A percentile compares a stretch with the other conserved stretches of the same genome.
These are phyloP conservation scores for Sarcophaga caerulescens DNA, from an alignment of 2,888 invertebrate species.

Conservation along the genomic window DNA sequence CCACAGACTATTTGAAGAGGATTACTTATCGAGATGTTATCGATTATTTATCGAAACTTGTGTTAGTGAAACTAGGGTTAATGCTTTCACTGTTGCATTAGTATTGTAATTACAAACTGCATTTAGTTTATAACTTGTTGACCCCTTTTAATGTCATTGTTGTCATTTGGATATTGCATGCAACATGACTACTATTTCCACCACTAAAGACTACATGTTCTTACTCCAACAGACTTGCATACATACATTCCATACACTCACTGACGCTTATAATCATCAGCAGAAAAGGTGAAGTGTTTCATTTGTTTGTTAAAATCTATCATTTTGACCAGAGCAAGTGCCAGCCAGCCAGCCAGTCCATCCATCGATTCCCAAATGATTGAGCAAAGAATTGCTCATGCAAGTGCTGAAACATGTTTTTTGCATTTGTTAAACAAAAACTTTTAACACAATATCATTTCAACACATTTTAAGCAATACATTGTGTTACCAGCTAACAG, in stretches of 20 bases:
- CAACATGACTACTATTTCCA: not conserved
- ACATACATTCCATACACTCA: not conserved
- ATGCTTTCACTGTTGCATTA: too few species aligned
- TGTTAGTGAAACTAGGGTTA: too few species aligned
- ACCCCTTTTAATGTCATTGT: too few species aligned
- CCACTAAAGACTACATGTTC: not conserved
- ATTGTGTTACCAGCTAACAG: not conserved
- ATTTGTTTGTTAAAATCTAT: constrained; percentile 11
- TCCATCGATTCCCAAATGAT: constrained; percentile 49
- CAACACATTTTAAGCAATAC: not conserved
- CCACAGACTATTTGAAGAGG: too few species aligned
- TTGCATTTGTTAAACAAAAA: constrained; percentile 58
- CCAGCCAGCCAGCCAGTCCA: not conserved
- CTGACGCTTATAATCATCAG: not conserved
- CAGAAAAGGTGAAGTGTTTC: too few species aligned
- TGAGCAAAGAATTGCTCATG: not conserved
- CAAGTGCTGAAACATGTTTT: constrained; percentile 58
- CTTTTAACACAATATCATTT: not conserved
- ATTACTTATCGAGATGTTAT: too few species aligned
- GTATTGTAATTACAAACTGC: too few species aligned
- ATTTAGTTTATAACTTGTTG: too few species aligned
- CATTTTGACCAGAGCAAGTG: constrained; percentile 16
- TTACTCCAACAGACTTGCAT: not conserved
- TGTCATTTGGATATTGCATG: not conserved
- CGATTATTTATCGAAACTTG: too few species aligned